These are phyloP conservation scores for Lithobates sylvaticus DNA, from an alignment of 2,797 vertebrate species.

Conservation along the genomic window DNA sequence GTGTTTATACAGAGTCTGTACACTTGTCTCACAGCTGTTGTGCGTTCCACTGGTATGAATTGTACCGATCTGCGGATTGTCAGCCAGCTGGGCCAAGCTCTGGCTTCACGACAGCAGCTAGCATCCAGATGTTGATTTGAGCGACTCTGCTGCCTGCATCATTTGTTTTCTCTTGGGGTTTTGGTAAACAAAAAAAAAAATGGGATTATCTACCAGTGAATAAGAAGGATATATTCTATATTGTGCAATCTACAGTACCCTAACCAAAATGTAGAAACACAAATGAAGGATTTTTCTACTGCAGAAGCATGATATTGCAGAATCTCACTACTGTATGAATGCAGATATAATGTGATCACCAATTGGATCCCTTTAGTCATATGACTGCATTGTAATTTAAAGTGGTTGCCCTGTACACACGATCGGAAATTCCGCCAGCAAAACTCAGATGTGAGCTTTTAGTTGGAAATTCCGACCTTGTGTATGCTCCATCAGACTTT, in stretches of 20 bases:
- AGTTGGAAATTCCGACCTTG: too few species aligned
- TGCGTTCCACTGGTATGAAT: slow-evolving; percentile 22
- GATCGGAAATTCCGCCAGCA: too few species aligned
- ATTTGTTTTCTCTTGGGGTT: slow-evolving; percentile 38
- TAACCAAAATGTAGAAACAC: not conserved
- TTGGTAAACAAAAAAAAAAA: slow-evolving; percentile 14
- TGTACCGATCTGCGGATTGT: slow-evolving; percentile 23
- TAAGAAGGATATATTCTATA: not conserved
- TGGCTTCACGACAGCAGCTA: slow-evolving; percentile 7
- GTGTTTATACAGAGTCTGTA: slow-evolving; percentile 2
- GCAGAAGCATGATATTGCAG: not conserved
- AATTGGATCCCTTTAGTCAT: too few species aligned
- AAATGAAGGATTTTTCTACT: not conserved
- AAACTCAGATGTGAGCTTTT: too few species aligned
- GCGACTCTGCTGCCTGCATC: slow-evolving; percentile 31
- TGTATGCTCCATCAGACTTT: too few species aligned
- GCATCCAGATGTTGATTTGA: slow-evolving; percentile 43
- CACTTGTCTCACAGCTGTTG: slow-evolving; percentile 36
- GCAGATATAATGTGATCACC: too few species aligned
- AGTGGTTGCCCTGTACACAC: too few species aligned
- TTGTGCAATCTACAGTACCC: not conserved
- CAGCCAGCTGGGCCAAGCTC: slow-evolving; percentile 35
- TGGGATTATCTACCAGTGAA: not conserved
- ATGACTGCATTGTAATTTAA: too few species aligned
- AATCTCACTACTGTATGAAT: too few species aligned